Evolutionary conservation across 2,113 vertebrate species (phyloP), one percentile per base, ranked within the genome.

Genomic region (Uria lomvia): DNA sequence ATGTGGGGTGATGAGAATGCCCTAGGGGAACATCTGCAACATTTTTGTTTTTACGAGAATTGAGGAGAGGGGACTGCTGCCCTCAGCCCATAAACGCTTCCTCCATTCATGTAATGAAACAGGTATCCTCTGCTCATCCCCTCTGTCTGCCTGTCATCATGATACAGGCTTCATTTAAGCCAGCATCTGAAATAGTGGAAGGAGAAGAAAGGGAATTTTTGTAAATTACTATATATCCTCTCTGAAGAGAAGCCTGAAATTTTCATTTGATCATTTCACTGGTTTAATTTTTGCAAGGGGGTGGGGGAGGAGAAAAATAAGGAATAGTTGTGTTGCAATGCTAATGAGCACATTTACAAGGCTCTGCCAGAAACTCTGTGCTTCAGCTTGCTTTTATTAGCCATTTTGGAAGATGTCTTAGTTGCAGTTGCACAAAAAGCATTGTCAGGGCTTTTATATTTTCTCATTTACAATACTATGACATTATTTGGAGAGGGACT

Each of bases 361-460:
- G 81, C 60, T 94, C 74, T 84, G 91, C 55, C 73, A 93, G 59
- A 86, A 86, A 67, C 5, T 10, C 56, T 47, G 56, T 79, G 86
- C 67, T 82, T 95, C 90, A 70, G 91, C 76, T 86, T 34, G 15
- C 68, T 85, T 84, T 95, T 95, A 90, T 86, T 71, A 94, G 93
- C 75, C 66, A 63, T 71, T 96, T 91, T 94, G 76, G 85, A 96
- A 92, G 90, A 95, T 85, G 58, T 97, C 93, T 97, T 97, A 92
- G 91, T 97, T 95, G 59, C 78, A 91, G 50, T 83, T 73, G 67
- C 86, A 96, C 67, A 96, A 94, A 95, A 86, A 84, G 71, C 91
- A 90, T 92, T 96, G 90, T 94, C 85, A 96, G 85, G 67, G 82
- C 80, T 83, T 95, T 97, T 96, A 22, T 92, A 94, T 95, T 89